phyloP scores from a whole-genome alignment of 2,113 vertebrate genomes.

The Heliornis fulica region DNA sequence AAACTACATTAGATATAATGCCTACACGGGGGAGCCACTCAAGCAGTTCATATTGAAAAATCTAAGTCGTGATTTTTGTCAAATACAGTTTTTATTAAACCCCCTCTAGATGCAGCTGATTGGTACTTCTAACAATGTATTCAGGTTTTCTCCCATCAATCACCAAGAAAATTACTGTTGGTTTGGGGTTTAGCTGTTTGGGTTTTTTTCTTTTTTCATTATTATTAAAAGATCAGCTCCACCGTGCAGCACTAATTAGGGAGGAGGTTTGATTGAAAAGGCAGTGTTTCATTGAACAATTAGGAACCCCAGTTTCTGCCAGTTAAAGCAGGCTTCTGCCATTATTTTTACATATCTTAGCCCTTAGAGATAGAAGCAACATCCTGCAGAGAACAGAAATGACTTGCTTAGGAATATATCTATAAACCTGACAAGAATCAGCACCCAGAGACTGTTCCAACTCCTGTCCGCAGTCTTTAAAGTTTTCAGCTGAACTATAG shows the following conservation, averaged over 20 bases:
- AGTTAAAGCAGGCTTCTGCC: conserved; percentile 32
- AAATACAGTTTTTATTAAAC: background rate
- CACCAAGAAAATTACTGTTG: background rate
- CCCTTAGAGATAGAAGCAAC: conserved; percentile 51
- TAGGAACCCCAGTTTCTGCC: background rate
- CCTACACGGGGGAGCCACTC: background rate
- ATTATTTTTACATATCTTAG: conserved; percentile 60
- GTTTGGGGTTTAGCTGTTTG: too few species aligned
- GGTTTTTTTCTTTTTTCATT: background rate
- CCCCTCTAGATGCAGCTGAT: background rate
- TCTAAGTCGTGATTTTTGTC: background rate
- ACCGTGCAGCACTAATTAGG: conserved; percentile 15
- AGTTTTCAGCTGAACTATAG: conserved; percentile 61
- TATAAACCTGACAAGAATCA: conserved; percentile 70
- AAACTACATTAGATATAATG: background rate
- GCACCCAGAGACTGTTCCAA: conserved; percentile 65
- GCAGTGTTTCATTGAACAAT: background rate
- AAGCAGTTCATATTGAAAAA: background rate
- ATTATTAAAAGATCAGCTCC: conserved; percentile 35
- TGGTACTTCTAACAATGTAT: background rate
- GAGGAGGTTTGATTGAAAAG: conserved; percentile 4
- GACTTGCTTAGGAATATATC: conserved; percentile 64
- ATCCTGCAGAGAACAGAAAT: conserved; percentile 66
- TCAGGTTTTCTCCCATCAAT: conserved; percentile 8
- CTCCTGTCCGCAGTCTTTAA: conserved; percentile 51